Conservation (phyloP, 2,888 invertebrate genomes). For the Zele albiditarsus region DNA sequence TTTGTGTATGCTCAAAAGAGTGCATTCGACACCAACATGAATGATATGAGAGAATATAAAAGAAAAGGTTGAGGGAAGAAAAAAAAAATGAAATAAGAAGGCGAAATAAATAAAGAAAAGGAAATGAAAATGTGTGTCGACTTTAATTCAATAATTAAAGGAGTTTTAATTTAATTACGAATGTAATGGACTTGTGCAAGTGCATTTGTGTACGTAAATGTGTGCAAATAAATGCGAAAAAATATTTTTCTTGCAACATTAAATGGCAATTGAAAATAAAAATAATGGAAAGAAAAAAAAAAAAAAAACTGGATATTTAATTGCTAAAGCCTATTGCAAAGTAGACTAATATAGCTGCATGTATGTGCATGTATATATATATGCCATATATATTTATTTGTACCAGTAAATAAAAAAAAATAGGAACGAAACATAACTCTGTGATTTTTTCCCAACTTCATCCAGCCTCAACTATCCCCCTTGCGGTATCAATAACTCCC, state of each 20-base stretch:
- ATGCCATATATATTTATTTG: no score
- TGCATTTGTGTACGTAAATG: neutral
- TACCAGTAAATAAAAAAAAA: no score
- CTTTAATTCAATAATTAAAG: constrained; percentile 5
- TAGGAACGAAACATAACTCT: no score
- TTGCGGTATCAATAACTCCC: no score
- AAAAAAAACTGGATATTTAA: neutral
- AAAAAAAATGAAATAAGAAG: constrained; percentile 16
- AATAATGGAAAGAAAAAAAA: neutral
- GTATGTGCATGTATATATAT: neutral
- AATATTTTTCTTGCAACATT: neutral
- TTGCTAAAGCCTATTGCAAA: neutral
- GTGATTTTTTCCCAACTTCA: no score
- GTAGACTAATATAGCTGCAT: neutral
- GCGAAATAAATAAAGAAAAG: neutral
- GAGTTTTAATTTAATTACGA: constrained; percentile 1
- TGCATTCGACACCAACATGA: neutral
- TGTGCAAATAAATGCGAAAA: neutral
- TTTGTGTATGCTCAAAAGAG: neutral
- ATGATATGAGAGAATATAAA: neutral
- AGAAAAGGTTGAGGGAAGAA: neutral
- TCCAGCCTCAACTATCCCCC: no score
- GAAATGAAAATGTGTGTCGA: constrained; percentile 5
- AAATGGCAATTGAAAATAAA: neutral
- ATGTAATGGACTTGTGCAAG: neutral